A percentile compares a stretch with the other conserved stretches of the same genome.
Conservation (phyloP, 2,888 invertebrate species). For the Rhagonycha lutea region DNA sequence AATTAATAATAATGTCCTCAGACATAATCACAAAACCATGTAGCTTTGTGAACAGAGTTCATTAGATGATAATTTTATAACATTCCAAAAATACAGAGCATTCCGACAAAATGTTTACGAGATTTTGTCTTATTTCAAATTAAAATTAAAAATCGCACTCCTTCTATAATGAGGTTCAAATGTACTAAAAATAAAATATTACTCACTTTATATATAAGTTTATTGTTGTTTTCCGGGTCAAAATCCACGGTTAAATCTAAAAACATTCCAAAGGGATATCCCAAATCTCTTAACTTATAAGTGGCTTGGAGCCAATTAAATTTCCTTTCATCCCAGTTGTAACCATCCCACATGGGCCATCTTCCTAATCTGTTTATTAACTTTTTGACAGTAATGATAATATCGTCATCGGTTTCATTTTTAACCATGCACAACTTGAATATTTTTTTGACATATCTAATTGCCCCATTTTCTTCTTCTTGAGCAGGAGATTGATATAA, state of each 20-base stretch:
- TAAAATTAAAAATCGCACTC: background rate
- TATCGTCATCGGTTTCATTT: constrained; percentile 41
- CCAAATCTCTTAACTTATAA: constrained; percentile 44
- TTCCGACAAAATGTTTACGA: background rate
- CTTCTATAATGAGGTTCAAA: too few species aligned
- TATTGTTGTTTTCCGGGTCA: constrained; percentile 1
- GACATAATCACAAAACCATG: background rate
- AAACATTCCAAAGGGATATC: constrained; percentile 48
- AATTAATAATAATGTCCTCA: background rate
- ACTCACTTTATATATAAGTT: constrained; percentile 3
- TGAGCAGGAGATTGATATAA: constrained; percentile 20
- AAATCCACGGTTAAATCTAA: constrained; percentile 31
- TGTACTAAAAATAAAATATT: background rate
- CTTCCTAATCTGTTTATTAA: constrained; percentile 59
- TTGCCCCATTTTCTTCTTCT: constrained; percentile 23
- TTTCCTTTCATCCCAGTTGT: constrained; percentile 52
- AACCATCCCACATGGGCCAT: constrained; percentile 60
- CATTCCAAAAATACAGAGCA: background rate
- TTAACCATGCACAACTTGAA: constrained; percentile 48
- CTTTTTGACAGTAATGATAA: constrained; percentile 45
- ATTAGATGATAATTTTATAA: background rate
- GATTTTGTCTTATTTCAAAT: background rate
- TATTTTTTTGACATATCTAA: constrained; percentile 33
- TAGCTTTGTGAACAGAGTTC: background rate
- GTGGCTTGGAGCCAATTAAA: constrained; percentile 49